Conservation (phyloP, 2,797 vertebrate genomes). For the Myioborus miniatus region DNA sequence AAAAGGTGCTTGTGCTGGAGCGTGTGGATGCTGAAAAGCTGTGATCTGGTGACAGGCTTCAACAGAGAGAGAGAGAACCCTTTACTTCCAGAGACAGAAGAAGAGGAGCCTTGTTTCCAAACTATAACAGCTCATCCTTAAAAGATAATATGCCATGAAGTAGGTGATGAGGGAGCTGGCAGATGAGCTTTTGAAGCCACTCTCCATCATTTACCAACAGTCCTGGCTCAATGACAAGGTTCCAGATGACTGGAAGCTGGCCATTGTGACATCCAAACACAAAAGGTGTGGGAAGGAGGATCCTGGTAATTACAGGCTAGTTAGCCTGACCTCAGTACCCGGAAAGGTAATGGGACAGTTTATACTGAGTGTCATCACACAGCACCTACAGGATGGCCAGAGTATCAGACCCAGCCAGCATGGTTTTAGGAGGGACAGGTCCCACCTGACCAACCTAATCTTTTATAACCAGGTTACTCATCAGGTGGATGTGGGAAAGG, state of each 20-base stretch:
- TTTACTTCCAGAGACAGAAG: not conserved
- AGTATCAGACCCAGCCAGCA: not conserved
- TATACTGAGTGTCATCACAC: not conserved
- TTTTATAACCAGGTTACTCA: too few species aligned
- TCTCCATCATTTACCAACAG: not conserved
- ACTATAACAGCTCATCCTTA: not conserved
- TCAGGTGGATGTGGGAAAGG: not conserved
- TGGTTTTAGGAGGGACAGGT: too few species aligned
- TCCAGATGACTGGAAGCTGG: not conserved
- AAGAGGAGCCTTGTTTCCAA: not conserved
- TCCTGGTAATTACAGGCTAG: not conserved
- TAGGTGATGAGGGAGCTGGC: not conserved
- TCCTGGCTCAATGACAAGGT: not conserved
- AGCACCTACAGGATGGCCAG: not conserved
- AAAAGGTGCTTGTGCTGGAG: accelerated
- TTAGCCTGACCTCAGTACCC: not conserved
- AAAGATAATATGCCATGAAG: not conserved
- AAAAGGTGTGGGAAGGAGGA: not conserved
- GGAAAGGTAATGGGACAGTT: not conserved
- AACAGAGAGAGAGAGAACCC: not conserved
- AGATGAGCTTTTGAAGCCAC: accelerated
- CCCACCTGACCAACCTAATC: too few species aligned
- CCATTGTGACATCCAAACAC: not conserved
- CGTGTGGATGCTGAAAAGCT: not conserved
- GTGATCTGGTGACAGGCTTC: not conserved